Evolutionary conservation across 2,888 invertebrate species (phyloP), one percentile per base, ranked within the genome.

Genomic region (Tribolium freemani): DNA sequence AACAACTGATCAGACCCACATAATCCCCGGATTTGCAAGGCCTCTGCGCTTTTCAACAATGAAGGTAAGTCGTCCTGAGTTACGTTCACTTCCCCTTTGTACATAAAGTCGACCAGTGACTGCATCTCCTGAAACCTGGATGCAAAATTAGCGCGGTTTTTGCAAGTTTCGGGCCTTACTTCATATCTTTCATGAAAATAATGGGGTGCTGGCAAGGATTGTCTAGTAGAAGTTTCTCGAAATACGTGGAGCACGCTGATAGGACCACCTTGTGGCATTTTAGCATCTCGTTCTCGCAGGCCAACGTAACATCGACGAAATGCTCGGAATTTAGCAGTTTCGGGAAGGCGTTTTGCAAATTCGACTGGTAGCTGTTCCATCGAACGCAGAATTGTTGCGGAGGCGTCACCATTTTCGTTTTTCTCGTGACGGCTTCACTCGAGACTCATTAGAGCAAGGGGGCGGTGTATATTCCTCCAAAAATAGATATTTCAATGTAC

Each of bases 161-260:
- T 2, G 20, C 44, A 5, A 26, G 2, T 26, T 26, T 26, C 5
- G 26, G 26, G 2, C 64, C 86, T 85, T 77, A 90, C 90, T 91
- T 92, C 89, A 95, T 93, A 82, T 95, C 95, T 80, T 93, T 91
- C 90, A 95, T 94, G 73, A 95, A 89, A 71, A 96, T 91, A 31
- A 95, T 94, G 8, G 95, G 94, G 85, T 96, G 95, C 81, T 94
- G 93, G 87, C 95, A 95, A 0, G 95, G 94, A 87, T 95, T 95
- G 85, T 94, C 93, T 8, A 94, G 90, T 38, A 95, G 87, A 60
- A 95, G 88, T 69, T 93, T 89, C 85, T 95, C 95, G 76, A 95
- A 92, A 85, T 95, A 95, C 0, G 94, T 93, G 38, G 94, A 94
- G 87, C 95, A 95, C 0, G 95, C 94, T 0, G 95, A 94, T 72